Percentiles rank a stretch among this genome's conserved stretches.
phyloP scores from a whole-genome alignment of 1,140 invertebrate species.

The Alviniconcha marisindica region DNA sequence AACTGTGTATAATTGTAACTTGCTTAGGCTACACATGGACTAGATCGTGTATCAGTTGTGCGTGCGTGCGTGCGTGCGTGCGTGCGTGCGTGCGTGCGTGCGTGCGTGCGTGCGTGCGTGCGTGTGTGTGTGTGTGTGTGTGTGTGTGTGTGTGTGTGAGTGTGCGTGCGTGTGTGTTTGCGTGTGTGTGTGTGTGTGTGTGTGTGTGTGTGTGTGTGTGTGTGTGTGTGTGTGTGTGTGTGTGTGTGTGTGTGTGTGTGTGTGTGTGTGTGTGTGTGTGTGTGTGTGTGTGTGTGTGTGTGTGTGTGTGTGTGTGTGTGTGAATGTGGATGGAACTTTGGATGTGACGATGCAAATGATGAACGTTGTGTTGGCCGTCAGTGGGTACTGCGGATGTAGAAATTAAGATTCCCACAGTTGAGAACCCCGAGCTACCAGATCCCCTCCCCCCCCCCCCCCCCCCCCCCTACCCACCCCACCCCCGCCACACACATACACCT shows the following conservation, averaged over 20 bases:
- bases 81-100: background rate
- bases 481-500: background rate
- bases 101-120: background rate
- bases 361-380: too few species aligned
- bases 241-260: conserved; percentile 16
- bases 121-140: conserved; percentile 12
- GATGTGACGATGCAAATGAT: background rate
- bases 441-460: too few species aligned
- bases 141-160: background rate
- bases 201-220: conserved; percentile 7
- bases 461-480: background rate
- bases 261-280: conserved; percentile 16
- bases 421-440: too few species aligned
- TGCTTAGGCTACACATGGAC: too few species aligned
- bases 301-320: conserved; percentile 11
- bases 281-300: background rate
- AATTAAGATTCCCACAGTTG: too few species aligned
- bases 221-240: conserved; percentile 2
- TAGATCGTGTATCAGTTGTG: too few species aligned
- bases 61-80: conserved; percentile 13
- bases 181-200: conserved; percentile 1
- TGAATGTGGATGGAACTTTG: background rate
- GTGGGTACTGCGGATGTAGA: too few species aligned
- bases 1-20: too few species aligned
- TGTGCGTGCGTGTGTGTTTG: conserved; percentile 2